phyloP scores from a whole-genome alignment of 30 jellyfish, hydroid and myxozoan species.

The Hydra vulgaris region DNA sequence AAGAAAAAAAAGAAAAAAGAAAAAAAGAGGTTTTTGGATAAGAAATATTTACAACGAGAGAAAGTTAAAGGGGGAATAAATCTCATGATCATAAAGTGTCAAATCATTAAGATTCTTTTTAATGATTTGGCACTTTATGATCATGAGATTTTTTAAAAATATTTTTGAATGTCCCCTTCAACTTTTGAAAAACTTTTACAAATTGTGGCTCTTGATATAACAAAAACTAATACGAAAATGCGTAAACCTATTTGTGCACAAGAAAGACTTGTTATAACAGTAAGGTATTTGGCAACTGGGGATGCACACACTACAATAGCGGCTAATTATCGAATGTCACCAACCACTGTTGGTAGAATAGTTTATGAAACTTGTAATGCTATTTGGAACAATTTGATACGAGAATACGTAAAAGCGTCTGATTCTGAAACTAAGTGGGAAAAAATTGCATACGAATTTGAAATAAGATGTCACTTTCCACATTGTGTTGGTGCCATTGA shows the following conservation, averaged over 20 bases:
- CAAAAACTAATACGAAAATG: background rate
- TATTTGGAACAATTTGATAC: background rate
- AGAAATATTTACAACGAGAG: background rate
- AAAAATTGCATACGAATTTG: constrained; percentile 11
- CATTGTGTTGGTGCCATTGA: background rate
- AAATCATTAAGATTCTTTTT: background rate
- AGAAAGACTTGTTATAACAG: background rate
- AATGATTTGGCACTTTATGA: background rate
- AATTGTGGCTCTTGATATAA: background rate
- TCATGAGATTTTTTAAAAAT: background rate
- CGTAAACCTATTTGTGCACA: background rate
- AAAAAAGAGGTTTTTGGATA: background rate
- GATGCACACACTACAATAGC: background rate
- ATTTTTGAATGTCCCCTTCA: background rate
- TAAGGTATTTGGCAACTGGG: background rate
- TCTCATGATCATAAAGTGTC: too few species aligned
- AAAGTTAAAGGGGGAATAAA: background rate
- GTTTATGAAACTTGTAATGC: background rate
- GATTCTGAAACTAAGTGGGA: constrained; percentile 8
- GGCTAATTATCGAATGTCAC: background rate
- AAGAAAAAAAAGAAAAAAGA: background rate
- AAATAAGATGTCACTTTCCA: constrained; percentile 30
- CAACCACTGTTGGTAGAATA: background rate
- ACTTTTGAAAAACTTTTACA: background rate
- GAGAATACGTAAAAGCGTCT: background rate